These are phyloP conservation scores for Cheirogaleus major DNA, from an alignment of 2,797 vertebrate genomes.

Conservation along the genomic window DNA sequence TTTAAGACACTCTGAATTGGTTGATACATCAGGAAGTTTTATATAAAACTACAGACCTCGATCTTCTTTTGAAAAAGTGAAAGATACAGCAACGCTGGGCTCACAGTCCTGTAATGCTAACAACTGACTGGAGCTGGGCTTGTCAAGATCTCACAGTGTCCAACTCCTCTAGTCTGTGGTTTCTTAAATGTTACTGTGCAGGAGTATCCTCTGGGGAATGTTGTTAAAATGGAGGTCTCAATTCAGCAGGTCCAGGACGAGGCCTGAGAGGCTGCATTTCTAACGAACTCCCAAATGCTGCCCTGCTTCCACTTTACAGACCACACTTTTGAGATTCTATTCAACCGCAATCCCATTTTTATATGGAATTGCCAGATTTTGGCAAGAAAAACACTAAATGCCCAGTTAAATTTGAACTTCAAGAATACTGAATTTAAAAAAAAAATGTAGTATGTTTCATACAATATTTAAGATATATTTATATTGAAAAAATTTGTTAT, in stretches of 20 bases:
- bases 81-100: too few relatives aligned
- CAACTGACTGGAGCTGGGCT: neutral
- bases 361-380: neutral
- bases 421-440: neutral
- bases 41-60: neutral
- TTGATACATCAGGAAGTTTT: neutral
- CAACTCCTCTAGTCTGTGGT: neutral
- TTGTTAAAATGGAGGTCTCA: neutral
- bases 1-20: neutral
- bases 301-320: neutral
- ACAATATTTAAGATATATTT: neutral
- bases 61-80: neutral
- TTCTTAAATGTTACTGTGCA: neutral
- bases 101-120: neutral
- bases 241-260: neutral
- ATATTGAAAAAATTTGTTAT: neutral
- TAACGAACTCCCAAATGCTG: neutral
- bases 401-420: neutral
- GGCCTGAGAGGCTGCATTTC: neutral
- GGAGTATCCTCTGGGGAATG: too few relatives aligned
- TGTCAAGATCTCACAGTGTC: neutral
- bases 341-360: neutral
- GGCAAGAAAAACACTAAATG: neutral
- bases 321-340: neutral
- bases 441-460: neutral